phyloP scores from a whole-genome alignment of 2,797 vertebrate species.

The Pangasius mekongensis region DNA sequence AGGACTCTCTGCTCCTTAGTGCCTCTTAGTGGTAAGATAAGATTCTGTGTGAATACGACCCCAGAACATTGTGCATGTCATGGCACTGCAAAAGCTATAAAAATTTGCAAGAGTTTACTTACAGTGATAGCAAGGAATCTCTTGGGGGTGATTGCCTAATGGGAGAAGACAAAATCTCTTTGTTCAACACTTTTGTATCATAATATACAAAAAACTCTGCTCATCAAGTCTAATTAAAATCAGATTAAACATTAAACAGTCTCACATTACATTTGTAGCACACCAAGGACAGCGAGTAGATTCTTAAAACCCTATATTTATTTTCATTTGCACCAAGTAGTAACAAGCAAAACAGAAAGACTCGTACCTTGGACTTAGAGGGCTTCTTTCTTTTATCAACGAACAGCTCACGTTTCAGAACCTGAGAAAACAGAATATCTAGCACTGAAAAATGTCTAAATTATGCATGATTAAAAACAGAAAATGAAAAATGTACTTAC shows the following conservation, averaged over 20 bases:
- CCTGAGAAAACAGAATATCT: conserved; percentile 68
- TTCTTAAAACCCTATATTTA: not conserved
- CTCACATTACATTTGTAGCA: not conserved
- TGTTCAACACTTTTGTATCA: not conserved
- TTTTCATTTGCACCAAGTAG: not conserved
- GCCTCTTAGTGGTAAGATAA: not conserved
- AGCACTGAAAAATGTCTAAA: not conserved
- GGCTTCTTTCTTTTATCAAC: conserved; percentile 91
- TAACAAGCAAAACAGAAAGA: not conserved
- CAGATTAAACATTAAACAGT: not conserved
- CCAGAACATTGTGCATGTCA: not conserved
- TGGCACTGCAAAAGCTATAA: not conserved
- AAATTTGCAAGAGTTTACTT: conserved; percentile 67
- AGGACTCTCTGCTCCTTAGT: not conserved
- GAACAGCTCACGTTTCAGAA: conserved; percentile 83
- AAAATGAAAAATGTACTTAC: conserved; percentile 72
- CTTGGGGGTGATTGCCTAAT: conserved; percentile 93
- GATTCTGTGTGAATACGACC: not conserved
- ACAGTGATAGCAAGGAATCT: conserved; percentile 91
- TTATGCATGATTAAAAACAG: not conserved
- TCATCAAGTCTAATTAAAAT: not conserved
- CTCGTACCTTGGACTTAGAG: conserved; percentile 89
- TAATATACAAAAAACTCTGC: not conserved
- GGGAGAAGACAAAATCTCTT: conserved; percentile 25
- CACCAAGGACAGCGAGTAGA: not conserved